Evolutionary conservation across 53 echinoderm and acorn worm genomes (phyloP).

Genomic region (Apostichopus leukothele): DNA sequence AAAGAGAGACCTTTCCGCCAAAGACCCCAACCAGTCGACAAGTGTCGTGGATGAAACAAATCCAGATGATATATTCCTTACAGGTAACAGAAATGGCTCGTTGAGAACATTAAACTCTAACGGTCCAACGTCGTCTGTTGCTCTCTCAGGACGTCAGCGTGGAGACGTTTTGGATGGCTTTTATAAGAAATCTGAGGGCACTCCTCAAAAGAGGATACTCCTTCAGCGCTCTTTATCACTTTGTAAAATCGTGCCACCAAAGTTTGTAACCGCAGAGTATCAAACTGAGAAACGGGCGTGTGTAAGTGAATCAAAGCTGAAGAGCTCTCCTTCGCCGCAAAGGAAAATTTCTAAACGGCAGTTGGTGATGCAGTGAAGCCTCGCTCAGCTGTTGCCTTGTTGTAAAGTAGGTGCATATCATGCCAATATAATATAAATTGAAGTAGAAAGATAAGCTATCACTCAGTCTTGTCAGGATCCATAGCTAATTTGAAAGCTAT

Average conservation of each 20-base stretch:
- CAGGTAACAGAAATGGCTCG: neutral
- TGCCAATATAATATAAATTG: too few species aligned
- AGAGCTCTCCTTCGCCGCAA: neutral
- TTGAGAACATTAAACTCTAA: neutral
- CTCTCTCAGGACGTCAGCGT: neutral
- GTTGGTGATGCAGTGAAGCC: neutral
- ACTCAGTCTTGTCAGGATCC: too few species aligned
- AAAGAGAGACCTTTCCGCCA: neutral
- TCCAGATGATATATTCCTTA: slow-evolving; percentile 11
- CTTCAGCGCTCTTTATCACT: neutral
- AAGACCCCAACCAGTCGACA: too few species aligned
- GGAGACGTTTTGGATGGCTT: neutral
- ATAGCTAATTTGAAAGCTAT: too few species aligned
- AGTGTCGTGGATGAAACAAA: neutral
- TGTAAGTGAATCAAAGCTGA: slow-evolving; percentile 10
- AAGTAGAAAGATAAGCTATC: too few species aligned
- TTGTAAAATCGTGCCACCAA: neutral
- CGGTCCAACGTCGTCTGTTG: neutral
- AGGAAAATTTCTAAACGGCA: slow-evolving; percentile 1
- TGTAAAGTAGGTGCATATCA: too few species aligned
- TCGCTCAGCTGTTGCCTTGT: too few species aligned
- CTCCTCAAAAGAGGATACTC: slow-evolving; percentile 14
- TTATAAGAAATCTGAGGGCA: neutral
- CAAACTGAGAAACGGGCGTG: neutral
- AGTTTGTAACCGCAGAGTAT: neutral